Conservation (phyloP, 2,888 invertebrate genomes). For the Pristionchus maxplancki region DNA sequence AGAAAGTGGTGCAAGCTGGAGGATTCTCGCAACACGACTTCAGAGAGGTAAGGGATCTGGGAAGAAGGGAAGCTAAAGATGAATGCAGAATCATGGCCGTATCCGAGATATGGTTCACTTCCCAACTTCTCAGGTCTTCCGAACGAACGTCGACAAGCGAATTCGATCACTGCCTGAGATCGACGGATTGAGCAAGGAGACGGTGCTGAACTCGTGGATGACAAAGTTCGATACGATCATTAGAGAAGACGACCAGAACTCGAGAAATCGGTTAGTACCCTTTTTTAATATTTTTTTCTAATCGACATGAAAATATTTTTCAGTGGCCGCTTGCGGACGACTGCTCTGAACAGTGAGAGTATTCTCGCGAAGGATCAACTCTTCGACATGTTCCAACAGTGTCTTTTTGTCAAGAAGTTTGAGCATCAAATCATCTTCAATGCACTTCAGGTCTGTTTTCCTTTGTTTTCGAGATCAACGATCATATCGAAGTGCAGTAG, state of each 20-base stretch:
- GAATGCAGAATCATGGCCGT: neutral
- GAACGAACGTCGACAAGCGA: conserved; percentile 98
- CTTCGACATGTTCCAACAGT: conserved; percentile 99
- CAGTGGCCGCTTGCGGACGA: conserved; percentile 63
- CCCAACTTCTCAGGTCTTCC: conserved; percentile 83
- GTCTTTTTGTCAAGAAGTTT: conserved; percentile 97
- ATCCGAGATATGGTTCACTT: too few relatives aligned
- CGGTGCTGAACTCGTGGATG: conserved; percentile 98
- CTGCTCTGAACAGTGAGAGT: conserved; percentile 68
- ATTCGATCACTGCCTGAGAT: conserved; percentile 96
- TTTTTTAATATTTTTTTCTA: neutral
- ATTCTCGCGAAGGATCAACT: conserved; percentile 97
- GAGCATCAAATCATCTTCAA: conserved; percentile 99
- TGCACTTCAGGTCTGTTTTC: conserved; percentile 87
- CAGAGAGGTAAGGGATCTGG: conserved; percentile 83
- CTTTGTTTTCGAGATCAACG: neutral
- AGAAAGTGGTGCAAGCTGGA: conserved; percentile 95
- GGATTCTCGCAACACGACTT: conserved; percentile 99
- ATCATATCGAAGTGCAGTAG: too few relatives aligned
- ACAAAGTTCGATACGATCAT: conserved; percentile 99
- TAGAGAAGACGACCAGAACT: conserved; percentile 80
- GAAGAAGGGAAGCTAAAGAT: too few relatives aligned
- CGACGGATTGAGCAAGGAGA: conserved; percentile 95
- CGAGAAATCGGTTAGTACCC: conserved; percentile 50
- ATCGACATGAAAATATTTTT: neutral